A percentile compares a stretch with the other conserved stretches of the same genome.
Conservation (phyloP, 2,113 vertebrate genomes). For the Origma solitaria region DNA sequence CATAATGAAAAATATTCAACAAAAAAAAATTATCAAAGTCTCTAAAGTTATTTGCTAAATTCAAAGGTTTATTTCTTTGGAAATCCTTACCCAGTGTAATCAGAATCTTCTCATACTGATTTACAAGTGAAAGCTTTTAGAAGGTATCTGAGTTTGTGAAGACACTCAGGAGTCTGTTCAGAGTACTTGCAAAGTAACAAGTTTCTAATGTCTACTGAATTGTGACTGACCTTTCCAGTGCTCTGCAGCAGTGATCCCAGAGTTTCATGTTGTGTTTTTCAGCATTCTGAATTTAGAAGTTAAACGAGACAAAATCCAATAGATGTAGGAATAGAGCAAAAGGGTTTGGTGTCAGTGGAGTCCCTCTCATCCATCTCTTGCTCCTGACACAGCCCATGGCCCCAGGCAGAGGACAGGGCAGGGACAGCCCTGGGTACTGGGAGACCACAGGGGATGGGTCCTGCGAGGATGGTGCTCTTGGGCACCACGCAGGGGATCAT, state of each 20-base stretch:
- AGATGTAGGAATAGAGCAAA: background rate
- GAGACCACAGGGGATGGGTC: background rate
- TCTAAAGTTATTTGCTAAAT: background rate
- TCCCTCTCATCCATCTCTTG: background rate
- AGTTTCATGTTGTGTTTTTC: background rate
- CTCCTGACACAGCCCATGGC: background rate
- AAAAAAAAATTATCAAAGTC: background rate
- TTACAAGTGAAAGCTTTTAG: background rate
- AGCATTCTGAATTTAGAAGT: background rate
- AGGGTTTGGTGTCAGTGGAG: background rate
- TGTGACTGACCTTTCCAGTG: rapidly evolving
- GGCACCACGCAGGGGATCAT: background rate
- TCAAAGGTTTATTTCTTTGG: background rate
- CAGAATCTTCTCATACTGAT: background rate
- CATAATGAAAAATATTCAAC: background rate
- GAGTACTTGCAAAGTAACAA: background rate
- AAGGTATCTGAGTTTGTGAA: background rate
- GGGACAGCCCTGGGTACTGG: background rate
- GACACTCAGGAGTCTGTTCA: background rate
- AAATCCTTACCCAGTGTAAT: background rate
- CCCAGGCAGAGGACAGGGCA: background rate
- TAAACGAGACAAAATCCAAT: background rate
- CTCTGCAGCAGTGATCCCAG: background rate
- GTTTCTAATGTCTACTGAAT: background rate
- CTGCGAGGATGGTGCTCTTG: background rate